A percentile compares a stretch with the other conserved stretches of the same genome.
Conservation (phyloP, 2,888 invertebrate genomes). For the Glaucopsyche alexis region DNA sequence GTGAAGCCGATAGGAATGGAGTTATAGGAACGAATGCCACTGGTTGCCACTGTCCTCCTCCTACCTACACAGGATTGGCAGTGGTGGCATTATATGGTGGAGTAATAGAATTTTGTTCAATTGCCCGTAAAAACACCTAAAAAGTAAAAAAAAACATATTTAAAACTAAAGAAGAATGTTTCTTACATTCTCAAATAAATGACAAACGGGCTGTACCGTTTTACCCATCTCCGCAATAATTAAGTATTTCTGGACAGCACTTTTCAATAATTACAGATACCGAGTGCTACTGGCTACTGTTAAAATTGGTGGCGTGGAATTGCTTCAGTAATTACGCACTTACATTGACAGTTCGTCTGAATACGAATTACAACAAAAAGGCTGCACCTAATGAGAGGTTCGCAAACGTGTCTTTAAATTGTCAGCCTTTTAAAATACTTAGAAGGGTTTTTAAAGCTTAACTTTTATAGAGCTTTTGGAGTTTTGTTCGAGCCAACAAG, state of each 20-base stretch:
- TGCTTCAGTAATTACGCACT: constrained; percentile 21
- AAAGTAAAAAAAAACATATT: no score
- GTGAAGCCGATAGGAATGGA: no score
- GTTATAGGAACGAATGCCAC: no score
- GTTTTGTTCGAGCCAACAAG: background rate
- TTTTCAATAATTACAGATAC: constrained; percentile 11
- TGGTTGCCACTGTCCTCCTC: no score
- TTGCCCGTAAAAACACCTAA: no score
- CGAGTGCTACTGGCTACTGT: constrained; percentile 25
- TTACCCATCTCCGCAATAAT: constrained; percentile 5
- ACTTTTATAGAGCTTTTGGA: background rate
- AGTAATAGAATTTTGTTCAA: no score
- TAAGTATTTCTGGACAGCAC: constrained; percentile 13
- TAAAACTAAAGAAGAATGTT: background rate
- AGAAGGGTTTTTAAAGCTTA: background rate
- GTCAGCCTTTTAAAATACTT: constrained; percentile 18
- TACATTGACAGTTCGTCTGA: constrained; percentile 7
- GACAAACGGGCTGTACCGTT: background rate
- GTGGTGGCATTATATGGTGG: no score
- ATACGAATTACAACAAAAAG: constrained; percentile 22
- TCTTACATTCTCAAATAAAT: background rate
- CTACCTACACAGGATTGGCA: no score
- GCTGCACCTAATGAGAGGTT: constrained; percentile 19
- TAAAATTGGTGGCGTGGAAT: background rate
- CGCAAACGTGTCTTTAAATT: constrained; percentile 12